Conservation (phyloP, 2,797 vertebrate species). For the Holocentrus rufus region DNA sequence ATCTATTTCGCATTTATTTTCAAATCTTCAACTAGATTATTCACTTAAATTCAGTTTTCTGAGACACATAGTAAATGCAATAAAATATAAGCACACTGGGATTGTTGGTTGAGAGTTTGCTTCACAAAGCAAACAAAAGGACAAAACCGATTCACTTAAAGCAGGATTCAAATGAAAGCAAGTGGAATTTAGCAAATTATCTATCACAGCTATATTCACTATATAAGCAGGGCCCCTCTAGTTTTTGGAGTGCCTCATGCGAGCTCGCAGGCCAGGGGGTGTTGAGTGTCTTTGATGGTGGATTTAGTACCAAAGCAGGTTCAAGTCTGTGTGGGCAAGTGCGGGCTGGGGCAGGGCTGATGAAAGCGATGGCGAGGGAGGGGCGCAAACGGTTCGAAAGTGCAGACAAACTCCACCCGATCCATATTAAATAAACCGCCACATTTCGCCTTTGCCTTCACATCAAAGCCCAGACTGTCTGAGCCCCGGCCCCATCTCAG, state of each 20-base stretch:
- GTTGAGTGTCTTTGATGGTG: constrained; percentile 75
- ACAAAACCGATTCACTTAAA: too few relatives aligned
- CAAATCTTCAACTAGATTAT: neutral
- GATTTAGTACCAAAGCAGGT: constrained; percentile 75
- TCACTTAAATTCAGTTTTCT: neutral
- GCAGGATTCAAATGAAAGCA: constrained; percentile 32
- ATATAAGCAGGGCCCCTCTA: constrained; percentile 47
- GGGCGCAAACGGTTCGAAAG: constrained; percentile 83
- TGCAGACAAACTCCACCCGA: constrained; percentile 88
- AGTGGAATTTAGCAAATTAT: constrained; percentile 40
- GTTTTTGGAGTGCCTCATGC: constrained; percentile 37
- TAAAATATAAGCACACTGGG: neutral
- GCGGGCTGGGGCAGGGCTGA: constrained; percentile 52
- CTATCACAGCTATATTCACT: constrained; percentile 35
- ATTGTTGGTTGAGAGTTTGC: neutral
- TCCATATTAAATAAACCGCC: constrained; percentile 87
- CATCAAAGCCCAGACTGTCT: constrained; percentile 76
- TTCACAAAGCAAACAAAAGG: too few relatives aligned
- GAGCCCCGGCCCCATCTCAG: constrained; percentile 68
- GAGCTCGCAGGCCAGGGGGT: constrained; percentile 57
- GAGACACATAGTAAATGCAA: neutral
- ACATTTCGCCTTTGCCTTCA: constrained; percentile 66
- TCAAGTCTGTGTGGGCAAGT: constrained; percentile 71
- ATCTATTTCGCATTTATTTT: constrained; percentile 13
- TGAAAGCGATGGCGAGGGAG: constrained; percentile 68